phyloP scores from a whole-genome alignment of 2,888 invertebrate species.

The Eupithecia subfuscata region DNA sequence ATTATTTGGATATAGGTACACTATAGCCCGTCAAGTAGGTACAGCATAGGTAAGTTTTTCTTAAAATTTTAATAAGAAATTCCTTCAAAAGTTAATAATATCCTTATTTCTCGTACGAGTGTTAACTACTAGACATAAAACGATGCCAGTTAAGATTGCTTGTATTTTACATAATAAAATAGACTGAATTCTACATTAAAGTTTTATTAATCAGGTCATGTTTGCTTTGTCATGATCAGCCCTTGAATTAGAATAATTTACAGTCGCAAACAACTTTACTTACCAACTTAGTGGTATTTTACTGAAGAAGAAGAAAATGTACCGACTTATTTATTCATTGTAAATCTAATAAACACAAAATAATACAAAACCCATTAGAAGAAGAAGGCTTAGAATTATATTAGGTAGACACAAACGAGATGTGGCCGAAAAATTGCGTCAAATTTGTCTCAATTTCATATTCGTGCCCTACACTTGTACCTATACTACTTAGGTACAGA shows the following conservation, averaged over 20 bases:
- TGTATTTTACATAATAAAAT: conserved; percentile 40
- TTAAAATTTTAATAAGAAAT: no score
- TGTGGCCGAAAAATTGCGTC: no score
- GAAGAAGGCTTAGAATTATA: no score
- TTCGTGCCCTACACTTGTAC: no score
- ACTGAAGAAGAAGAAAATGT: neutral
- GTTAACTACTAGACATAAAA: conserved; percentile 17
- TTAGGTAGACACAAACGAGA: no score
- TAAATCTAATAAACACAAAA: neutral
- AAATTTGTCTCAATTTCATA: no score
- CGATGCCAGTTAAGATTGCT: conserved; percentile 42
- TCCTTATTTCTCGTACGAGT: neutral
- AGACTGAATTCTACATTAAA: conserved; percentile 35
- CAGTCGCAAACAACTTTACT: neutral
- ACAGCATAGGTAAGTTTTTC: no score
- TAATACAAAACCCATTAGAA: no score
- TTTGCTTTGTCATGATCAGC: conserved; percentile 24
- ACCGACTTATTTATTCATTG: neutral
- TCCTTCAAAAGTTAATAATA: no score
- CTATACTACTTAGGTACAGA: no score
- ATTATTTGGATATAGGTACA: no score
- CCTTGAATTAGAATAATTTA: conserved; percentile 9
- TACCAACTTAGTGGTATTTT: neutral
- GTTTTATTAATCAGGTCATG: conserved; percentile 44
- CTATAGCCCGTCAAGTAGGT: neutral